Evolutionary conservation across 2,888 invertebrate genomes (phyloP), one percentile per base, ranked within the genome.

Genomic region (Chloroclystis v-ata): DNA sequence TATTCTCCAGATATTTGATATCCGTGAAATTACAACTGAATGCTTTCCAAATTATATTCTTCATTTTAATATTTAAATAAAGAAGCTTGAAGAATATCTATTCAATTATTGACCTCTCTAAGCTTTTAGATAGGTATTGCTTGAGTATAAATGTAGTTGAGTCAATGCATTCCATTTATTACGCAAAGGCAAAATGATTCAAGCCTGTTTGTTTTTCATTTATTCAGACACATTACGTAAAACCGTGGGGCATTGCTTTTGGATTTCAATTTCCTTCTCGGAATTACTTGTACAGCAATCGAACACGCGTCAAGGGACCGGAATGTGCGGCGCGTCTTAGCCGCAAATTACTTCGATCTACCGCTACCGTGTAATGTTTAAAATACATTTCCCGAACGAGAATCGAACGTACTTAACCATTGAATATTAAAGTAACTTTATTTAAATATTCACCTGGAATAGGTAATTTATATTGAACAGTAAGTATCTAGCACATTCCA

Each of bases 251-350:
- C 79, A 84, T 82, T 84, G 81, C 85, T 78, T 78, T 82, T 84
- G 86, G 85, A 86, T 87, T 87, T 87, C 86, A 86, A 87, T 87
- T 87, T 87, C 86, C 86, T 84, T 85, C 78, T 77, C 80, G 83
- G 82, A 87, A 87, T 87, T 86, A 87, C 85, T 84, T 80, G 82
- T 78, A 72, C 77, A 82, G 79, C 85, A 86, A 87, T 87, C 85
- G 86, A 85, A 84, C 86, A 81, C 79, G 84, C 84, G 83, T 84
- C 79, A 72, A 72, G 83, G 82, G 78, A 80, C 71, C 60, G 59
- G 64, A 56, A 55, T 37, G 65, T 54, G 65, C 65, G 69, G 68
- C 55, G 68, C 69, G 73, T 75, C 73, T 67, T 73, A 68, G 72
- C 84, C 84, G 78, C 84, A 83, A 86, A 86, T 85, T 84, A 84